phyloP scores from a whole-genome alignment of 2,113 vertebrate genomes.

The Patagioenas fasciata region DNA sequence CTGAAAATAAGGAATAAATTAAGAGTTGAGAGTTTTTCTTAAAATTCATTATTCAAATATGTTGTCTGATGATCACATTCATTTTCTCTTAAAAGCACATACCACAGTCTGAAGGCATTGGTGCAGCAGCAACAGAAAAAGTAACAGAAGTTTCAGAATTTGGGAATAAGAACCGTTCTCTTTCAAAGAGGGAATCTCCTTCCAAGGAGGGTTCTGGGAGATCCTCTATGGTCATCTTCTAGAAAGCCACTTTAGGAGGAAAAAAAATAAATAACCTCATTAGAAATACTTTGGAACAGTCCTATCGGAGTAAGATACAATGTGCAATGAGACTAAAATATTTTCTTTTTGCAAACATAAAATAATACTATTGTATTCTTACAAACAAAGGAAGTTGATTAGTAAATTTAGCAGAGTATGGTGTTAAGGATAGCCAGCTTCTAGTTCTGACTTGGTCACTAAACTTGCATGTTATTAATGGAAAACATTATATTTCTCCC shows the following conservation, averaged over 20 bases:
- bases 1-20: neutral
- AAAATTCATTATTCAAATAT: neutral
- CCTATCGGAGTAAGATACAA: neutral
- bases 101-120: constrained; percentile 95
- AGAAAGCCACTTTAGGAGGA: constrained; percentile 60
- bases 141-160: constrained; percentile 78
- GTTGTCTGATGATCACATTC: neutral
- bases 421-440: neutral
- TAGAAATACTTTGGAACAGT: neutral
- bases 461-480: neutral
- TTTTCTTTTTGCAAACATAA: neutral
- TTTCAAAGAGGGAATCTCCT: constrained; percentile 77
- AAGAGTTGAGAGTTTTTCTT: neutral
- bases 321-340: neutral
- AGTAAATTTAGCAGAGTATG: neutral
- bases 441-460: neutral
- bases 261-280: neutral
- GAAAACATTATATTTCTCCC: neutral
- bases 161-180: constrained; percentile 70
- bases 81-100: constrained; percentile 50
- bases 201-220: constrained; percentile 74
- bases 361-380: neutral
- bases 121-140: constrained; percentile 92
- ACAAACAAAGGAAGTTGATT: neutral
- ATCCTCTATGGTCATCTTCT: constrained; percentile 86